A percentile compares a stretch with the other conserved stretches of the same genome.
Conservation (phyloP, 2,113 vertebrate genomes). For the Labeo catla region DNA sequence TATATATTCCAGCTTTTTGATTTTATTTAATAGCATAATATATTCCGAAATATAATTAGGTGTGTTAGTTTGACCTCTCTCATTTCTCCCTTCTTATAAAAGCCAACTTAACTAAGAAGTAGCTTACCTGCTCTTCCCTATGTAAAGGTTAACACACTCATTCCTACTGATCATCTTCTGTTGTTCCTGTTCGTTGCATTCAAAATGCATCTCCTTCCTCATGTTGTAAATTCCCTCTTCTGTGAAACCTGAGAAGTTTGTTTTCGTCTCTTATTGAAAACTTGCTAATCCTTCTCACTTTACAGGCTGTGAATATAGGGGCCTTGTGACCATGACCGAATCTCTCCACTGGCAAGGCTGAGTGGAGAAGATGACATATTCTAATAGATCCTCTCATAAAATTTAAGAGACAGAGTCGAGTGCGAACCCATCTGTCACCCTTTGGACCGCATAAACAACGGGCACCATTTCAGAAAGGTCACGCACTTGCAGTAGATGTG, state of each 20-base stretch:
- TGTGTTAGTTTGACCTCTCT: not conserved
- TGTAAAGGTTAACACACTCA: not conserved
- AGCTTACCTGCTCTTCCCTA: not conserved
- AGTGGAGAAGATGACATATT: slow-evolving; percentile 48
- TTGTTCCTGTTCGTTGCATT: slow-evolving; percentile 11
- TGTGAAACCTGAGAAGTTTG: slow-evolving; percentile 35
- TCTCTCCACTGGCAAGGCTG: slow-evolving; percentile 35
- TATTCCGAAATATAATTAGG: not conserved
- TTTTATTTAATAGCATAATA: not conserved
- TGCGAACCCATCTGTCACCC: slow-evolving; percentile 46
- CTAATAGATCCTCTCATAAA: slow-evolving; percentile 52
- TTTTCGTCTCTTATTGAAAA: slow-evolving; percentile 6
- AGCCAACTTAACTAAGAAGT: not conserved
- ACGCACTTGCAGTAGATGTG: slow-evolving; percentile 24
- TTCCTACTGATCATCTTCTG: not conserved
- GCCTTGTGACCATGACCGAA: not conserved
- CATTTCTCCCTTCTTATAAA: slow-evolving; percentile 1
- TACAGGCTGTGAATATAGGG: slow-evolving; percentile 7
- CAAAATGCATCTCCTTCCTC: slow-evolving; percentile 21
- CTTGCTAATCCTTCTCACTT: slow-evolving; percentile 24
- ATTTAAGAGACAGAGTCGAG: slow-evolving; percentile 31
- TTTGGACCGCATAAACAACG: slow-evolving; percentile 38
- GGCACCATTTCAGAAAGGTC: slow-evolving; percentile 35
- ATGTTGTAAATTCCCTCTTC: slow-evolving; percentile 16
- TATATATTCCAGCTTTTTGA: not conserved